Conservation (phyloP, 2,888 invertebrate genomes). For the Dryadula phaetusa region DNA sequence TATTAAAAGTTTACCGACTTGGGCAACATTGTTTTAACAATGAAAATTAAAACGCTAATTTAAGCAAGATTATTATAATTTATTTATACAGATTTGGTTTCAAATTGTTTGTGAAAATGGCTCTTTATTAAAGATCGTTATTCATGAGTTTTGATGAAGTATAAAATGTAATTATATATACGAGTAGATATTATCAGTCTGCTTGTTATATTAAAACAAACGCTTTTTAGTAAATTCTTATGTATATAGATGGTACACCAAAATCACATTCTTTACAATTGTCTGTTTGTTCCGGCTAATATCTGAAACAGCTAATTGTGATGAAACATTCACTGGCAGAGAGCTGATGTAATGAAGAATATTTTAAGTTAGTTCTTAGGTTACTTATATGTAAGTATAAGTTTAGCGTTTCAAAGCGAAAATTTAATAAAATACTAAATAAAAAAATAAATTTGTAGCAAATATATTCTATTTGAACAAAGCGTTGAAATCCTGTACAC, state of each 20-base stretch:
- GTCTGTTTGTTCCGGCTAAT: too few relatives aligned
- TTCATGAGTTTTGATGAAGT: constrained; percentile 18
- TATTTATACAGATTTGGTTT: constrained; percentile 48
- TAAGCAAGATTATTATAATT: constrained; percentile 66
- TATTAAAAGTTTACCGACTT: constrained; percentile 74
- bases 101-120: constrained; percentile 34
- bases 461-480: constrained; percentile 26
- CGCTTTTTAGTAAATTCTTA: too few relatives aligned
- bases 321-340: too few relatives aligned
- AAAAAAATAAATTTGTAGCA: constrained; percentile 10
- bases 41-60: constrained; percentile 66
- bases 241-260: too few relatives aligned
- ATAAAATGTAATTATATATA: background rate
- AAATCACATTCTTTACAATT: too few relatives aligned
- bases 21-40: constrained; percentile 66
- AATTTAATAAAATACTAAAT: background rate
- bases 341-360: too few relatives aligned
- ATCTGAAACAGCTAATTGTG: too few relatives aligned
- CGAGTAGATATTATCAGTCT: background rate
- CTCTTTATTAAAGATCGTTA: constrained; percentile 23
- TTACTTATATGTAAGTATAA: too few relatives aligned
- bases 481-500: constrained; percentile 20
- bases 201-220: background rate
- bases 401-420: too few relatives aligned
- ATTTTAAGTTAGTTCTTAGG: too few relatives aligned